Conservation (phyloP, 2,888 invertebrate species). For the Smittia aterrima region DNA sequence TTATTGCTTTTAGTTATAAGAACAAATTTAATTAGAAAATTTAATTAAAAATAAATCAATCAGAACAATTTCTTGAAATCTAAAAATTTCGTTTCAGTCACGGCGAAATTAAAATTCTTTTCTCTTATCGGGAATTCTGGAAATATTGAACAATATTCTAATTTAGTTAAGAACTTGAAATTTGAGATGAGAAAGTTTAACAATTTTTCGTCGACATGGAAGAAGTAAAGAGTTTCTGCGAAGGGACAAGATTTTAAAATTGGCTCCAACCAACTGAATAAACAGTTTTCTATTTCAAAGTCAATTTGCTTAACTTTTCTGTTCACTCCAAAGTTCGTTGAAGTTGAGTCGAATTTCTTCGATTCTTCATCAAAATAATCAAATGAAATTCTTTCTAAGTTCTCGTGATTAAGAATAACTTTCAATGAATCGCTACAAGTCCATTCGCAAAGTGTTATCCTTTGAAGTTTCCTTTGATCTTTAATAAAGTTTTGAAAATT, state of each 20-base stretch:
- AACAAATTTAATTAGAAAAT: no score
- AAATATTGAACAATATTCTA: slow-evolving; percentile 9
- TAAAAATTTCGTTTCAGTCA: not conserved
- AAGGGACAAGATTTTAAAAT: not conserved
- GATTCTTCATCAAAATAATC: slow-evolving; percentile 20
- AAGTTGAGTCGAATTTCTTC: not conserved
- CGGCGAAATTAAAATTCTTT: not conserved
- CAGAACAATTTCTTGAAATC: not conserved
- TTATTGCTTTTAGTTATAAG: no score
- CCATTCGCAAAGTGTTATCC: slow-evolving; percentile 16
- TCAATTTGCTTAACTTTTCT: not conserved
- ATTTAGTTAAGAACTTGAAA: not conserved
- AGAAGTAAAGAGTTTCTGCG: not conserved
- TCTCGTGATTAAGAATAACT: not conserved
- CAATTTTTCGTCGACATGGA: not conserved
- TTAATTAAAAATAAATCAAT: no score
- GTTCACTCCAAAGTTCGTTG: not conserved
- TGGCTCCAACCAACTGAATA: not conserved
- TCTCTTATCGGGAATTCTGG: not conserved
- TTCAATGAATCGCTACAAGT: not conserved
- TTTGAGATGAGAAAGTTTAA: not conserved
- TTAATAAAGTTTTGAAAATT: slow-evolving; percentile 4
- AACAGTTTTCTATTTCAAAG: slow-evolving; percentile 1
- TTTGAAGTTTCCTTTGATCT: not conserved
- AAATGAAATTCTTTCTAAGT: not conserved